Evolutionary conservation across 2,113 vertebrate genomes (phyloP), one percentile per base, ranked within the genome.

Genomic region (Ptilorrhoa leucosticta): DNA sequence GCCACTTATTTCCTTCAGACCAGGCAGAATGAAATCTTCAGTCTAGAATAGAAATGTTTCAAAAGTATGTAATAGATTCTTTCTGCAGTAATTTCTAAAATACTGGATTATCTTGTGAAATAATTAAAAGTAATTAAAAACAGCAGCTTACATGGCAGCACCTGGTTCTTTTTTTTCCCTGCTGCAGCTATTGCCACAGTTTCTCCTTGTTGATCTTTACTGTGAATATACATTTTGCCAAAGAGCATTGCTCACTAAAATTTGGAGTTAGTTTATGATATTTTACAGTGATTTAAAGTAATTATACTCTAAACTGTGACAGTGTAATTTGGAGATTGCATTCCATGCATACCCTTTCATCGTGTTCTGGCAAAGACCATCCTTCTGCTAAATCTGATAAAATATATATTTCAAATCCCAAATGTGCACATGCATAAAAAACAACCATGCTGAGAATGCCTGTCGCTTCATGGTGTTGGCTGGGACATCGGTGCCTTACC

Each of bases 401-500:
- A 94, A 72, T 53, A 79, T 0, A 57, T 27, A 53, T 83, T 95
- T 83, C 54, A 65, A 70, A 84, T 81, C 50, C n/a, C 50, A 50
- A 77, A 65, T 83, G 60, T 45, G 44, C 39, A 22, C 40, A 22
- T 0, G 0, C 70, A 37, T 88, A 17, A 64, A 45, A 90, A 57
- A 0, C 71, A 73, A 14, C 54, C 26, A 2, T 69, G 12, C 54
- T 1, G 1, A 48, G 58, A 64, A 53, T 80, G 50, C 48, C 45
- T 80, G 24, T 61, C 2, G 0, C 54, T 64, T 61, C 1, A 0
- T 45, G 39, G 37, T 5, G 0, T 45, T 48, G 80, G 22, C 37
- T 0, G 0, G 58, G 50, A 3, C 50, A 18, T 37, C 0, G 0
- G 20, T n/a, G n/a, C n/a, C 77, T 72, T 69, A 7, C 50, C 19